These are phyloP conservation scores for Pterois miles DNA, from an alignment of 2,797 vertebrate genomes.

Conservation along the genomic window DNA sequence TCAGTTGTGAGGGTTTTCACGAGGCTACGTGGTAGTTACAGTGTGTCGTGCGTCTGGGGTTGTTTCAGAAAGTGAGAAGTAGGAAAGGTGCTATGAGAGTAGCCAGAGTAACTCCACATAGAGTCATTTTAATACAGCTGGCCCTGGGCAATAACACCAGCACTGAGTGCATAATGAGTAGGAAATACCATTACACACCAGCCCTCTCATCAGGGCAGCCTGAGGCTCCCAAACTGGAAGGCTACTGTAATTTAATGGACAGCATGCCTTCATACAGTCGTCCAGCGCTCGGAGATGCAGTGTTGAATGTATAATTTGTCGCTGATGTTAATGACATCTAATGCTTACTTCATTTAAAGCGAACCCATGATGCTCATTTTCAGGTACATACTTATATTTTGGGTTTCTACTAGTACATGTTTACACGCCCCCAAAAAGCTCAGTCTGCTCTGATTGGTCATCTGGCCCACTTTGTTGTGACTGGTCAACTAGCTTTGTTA, in stretches of 20 bases:
- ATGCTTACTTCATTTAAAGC: too few relatives aligned
- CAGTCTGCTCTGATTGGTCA: too few relatives aligned
- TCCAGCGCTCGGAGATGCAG: not conserved
- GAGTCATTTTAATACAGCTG: slow-evolving; percentile 59
- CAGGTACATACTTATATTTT: too few relatives aligned
- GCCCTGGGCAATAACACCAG: slow-evolving; percentile 33
- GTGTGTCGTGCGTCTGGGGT: slow-evolving; percentile 18
- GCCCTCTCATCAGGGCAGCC: slow-evolving; percentile 15
- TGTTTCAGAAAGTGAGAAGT: slow-evolving; percentile 27
- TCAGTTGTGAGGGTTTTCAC: slow-evolving; percentile 12
- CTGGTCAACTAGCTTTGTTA: too few relatives aligned
- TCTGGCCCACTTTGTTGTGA: too few relatives aligned
- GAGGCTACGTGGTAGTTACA: slow-evolving; percentile 4
- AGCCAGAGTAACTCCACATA: slow-evolving; percentile 11
- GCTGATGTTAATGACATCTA: too few relatives aligned
- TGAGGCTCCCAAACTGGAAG: slow-evolving; percentile 10
- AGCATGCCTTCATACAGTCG: not conserved
- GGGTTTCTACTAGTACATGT: too few relatives aligned
- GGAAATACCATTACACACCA: slow-evolving; percentile 51
- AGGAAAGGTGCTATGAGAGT: not conserved
- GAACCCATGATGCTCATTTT: too few relatives aligned
- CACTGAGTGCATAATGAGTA: slow-evolving; percentile 44
- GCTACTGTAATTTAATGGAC: not conserved
- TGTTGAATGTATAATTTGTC: too few relatives aligned
- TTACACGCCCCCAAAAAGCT: too few relatives aligned